Conservation (phyloP, 2,888 invertebrate species). For the Callyntrura guangdongensis region DNA sequence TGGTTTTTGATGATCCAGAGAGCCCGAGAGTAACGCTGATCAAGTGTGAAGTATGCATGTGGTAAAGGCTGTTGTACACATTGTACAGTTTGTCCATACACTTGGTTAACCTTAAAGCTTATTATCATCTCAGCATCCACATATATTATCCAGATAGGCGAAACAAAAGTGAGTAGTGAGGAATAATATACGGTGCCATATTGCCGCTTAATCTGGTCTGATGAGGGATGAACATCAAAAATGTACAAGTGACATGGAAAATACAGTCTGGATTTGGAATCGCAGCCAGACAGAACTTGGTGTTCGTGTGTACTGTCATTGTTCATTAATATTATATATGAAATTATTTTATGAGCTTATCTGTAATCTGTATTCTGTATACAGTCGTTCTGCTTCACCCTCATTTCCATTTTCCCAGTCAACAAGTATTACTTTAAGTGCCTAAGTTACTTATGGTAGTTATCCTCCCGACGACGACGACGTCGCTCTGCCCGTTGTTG, state of each 20-base stretch:
- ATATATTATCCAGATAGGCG: no score
- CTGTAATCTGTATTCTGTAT: conserved; percentile 29
- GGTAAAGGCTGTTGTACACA: no score
- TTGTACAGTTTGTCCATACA: no score
- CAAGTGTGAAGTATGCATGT: no score
- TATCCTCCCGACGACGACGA: background rate
- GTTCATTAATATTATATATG: background rate
- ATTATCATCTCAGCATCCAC: no score
- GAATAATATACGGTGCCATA: no score
- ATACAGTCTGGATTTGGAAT: background rate
- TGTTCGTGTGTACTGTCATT: no score
- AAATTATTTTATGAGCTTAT: background rate
- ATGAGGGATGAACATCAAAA: conserved; percentile 19
- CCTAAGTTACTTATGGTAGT: background rate
- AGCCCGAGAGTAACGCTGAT: no score
- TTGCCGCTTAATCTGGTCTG: background rate
- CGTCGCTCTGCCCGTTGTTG: background rate
- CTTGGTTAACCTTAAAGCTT: no score
- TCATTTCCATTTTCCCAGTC: conserved; percentile 67
- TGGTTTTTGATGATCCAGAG: no score
- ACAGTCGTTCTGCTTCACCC: conserved; percentile 35
- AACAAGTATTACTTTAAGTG: conserved; percentile 56
- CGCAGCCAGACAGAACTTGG: background rate
- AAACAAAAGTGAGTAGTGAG: no score
- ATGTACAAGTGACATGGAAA: background rate